These are phyloP conservation scores for Tyrophagus putrescentiae DNA, from an alignment of 1,140 invertebrate species.

Conservation along the genomic window DNA sequence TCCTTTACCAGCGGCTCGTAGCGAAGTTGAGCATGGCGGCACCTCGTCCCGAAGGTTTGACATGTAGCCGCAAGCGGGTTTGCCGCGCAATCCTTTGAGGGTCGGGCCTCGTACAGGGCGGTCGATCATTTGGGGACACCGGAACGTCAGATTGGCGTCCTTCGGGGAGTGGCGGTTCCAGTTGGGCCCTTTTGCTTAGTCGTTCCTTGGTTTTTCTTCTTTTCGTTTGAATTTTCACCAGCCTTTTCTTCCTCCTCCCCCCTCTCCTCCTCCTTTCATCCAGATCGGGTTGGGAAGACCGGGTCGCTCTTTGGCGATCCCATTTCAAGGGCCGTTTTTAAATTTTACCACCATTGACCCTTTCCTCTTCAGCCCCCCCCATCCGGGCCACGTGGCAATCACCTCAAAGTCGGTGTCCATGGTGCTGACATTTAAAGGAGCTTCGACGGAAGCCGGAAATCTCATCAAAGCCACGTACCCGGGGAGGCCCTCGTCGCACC, in stretches of 20 bases:
- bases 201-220: background rate
- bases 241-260: too few species aligned
- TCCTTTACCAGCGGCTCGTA: constrained; percentile 43
- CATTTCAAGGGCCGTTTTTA: background rate
- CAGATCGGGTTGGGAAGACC: background rate
- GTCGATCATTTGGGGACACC: background rate
- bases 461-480: constrained; percentile 79
- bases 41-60: constrained; percentile 37
- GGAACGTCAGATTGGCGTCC: background rate
- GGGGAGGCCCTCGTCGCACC: constrained; percentile 75
- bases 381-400: constrained; percentile 21
- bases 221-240: too few species aligned
- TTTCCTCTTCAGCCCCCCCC: background rate
- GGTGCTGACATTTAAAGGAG: constrained; percentile 72
- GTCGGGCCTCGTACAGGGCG: constrained; percentile 47
- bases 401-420: constrained; percentile 39
- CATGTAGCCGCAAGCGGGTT: constrained; percentile 36
- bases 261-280: background rate
- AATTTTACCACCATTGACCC: background rate
- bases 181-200: too few species aligned
- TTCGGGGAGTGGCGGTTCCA: background rate
- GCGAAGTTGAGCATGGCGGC: constrained; percentile 53
- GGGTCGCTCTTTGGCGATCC: background rate
- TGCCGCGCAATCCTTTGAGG: constrained; percentile 47
- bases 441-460: constrained; percentile 72